phyloP scores from a whole-genome alignment of 2,113 vertebrate genomes.

The Fukomys damarensis region DNA sequence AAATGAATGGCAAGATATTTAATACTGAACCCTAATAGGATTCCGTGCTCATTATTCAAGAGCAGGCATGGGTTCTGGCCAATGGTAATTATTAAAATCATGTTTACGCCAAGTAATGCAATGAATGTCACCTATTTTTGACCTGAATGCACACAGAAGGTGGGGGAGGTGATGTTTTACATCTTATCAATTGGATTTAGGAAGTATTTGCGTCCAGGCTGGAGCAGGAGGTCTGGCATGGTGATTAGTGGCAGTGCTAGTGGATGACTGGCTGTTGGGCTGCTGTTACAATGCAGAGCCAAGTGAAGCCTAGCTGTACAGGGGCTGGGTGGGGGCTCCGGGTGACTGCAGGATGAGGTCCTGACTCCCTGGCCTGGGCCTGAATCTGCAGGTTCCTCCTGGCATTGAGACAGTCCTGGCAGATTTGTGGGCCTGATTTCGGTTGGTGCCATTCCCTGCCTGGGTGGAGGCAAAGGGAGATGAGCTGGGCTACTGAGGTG shows the following conservation, averaged over 20 bases:
- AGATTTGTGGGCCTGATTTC: accelerated
- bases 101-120: conserved; percentile 75
- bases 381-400: neutral
- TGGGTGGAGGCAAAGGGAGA: neutral
- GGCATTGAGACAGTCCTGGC: accelerated
- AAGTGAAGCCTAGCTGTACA: accelerated
- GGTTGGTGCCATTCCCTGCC: accelerated
- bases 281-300: neutral
- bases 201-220: accelerated
- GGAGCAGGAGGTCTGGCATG: neutral
- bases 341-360: accelerated
- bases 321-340: accelerated
- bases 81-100: conserved; percentile 75
- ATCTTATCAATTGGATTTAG: conserved; percentile 64
- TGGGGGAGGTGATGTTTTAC: conserved; percentile 64
- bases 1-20: conserved; percentile 39
- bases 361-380: accelerated
- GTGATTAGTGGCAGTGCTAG: accelerated
- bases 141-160: neutral
- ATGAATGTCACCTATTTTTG: neutral
- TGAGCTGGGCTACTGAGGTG: accelerated
- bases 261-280: accelerated
- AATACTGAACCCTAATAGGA: conserved; percentile 64
- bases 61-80: conserved; percentile 70
- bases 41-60: conserved; percentile 69